phyloP scores from a whole-genome alignment of 2,888 invertebrate genomes.

The Tenthredo livida region DNA sequence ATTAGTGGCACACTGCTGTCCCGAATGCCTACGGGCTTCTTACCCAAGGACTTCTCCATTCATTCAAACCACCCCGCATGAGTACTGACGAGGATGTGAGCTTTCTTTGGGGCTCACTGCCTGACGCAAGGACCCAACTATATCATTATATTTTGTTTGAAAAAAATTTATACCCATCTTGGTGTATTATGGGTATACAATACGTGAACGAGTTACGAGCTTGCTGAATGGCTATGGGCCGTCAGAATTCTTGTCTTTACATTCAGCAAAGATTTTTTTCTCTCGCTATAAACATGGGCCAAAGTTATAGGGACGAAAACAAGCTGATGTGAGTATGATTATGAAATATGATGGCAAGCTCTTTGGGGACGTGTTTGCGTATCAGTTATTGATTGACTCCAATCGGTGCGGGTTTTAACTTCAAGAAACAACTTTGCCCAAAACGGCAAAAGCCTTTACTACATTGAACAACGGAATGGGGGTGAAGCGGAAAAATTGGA shows the following conservation, averaged over 20 bases:
- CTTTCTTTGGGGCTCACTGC: constrained; percentile 20
- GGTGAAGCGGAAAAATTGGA: neutral
- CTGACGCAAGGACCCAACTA: neutral
- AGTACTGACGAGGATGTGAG: constrained; percentile 22
- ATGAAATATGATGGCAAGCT: neutral
- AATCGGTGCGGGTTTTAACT: neutral
- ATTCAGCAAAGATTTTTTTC: neutral
- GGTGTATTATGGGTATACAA: neutral
- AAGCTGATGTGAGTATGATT: constrained; percentile 1
- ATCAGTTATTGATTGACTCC: neutral
- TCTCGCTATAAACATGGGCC: neutral
- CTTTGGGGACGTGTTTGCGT: neutral
- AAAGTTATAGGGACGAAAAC: neutral
- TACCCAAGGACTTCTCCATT: neutral
- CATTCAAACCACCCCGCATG: constrained; percentile 14
- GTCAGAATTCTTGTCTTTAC: neutral
- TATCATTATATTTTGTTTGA: neutral
- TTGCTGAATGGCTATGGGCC: neutral
- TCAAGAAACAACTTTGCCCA: neutral
- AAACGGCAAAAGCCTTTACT: neutral
- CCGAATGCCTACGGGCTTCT: constrained; percentile 16
- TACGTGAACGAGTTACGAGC: neutral
- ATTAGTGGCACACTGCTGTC: constrained; percentile 1
- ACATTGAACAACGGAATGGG: neutral
- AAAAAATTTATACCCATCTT: neutral